These are phyloP conservation scores for Cosmia trapezina DNA, from an alignment of 2,888 invertebrate genomes.

Conservation along the genomic window DNA sequence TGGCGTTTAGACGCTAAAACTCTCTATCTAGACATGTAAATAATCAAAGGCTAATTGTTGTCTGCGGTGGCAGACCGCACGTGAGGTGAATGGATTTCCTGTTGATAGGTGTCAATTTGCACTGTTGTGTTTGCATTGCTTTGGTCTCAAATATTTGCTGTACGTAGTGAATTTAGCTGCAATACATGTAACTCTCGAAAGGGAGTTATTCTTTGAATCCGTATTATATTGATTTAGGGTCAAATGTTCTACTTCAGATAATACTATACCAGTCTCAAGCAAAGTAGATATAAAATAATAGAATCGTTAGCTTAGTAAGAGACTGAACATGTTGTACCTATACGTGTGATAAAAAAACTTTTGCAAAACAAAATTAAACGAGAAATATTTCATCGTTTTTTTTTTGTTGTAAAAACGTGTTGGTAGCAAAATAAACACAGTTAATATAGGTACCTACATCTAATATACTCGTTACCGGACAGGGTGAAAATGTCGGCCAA, in stretches of 20 bases:
- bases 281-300: not conserved
- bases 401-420: not conserved
- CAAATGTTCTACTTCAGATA: not conserved
- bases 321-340: not conserved
- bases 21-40: too few relatives aligned
- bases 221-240: not conserved
- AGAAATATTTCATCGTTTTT: not conserved
- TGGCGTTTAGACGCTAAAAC: too few relatives aligned
- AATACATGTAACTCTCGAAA: not conserved
- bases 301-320: not conserved
- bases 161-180: not conserved
- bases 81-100: conserved; percentile 22
- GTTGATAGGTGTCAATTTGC: conserved; percentile 19
- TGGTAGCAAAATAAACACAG: not conserved
- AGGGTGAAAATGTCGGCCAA: conserved; percentile 11
- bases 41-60: conserved; percentile 11
- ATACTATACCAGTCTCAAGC: not conserved
- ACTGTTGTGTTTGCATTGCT: not conserved
- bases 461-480: not conserved
- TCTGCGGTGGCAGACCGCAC: conserved; percentile 26
- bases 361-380: too few relatives aligned
- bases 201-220: not conserved
- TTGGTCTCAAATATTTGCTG: not conserved
- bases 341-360: not conserved
- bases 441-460: not conserved